Evolutionary conservation across 2,888 invertebrate species (phyloP), one percentile per base, ranked within the genome.

Genomic region (Bombyx huttoni): DNA sequence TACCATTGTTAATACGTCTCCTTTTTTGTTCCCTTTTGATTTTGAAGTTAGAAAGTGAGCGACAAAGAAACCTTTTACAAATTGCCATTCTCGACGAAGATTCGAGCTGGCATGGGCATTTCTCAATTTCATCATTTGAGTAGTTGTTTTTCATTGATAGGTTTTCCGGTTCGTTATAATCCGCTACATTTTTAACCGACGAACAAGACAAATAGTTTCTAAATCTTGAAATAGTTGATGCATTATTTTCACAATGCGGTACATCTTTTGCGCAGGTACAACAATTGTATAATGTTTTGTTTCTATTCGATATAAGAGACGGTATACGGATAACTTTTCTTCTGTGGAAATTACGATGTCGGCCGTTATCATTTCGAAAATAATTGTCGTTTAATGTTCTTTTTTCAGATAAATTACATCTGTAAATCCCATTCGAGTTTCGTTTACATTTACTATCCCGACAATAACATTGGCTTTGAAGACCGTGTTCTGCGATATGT

Each of bases 231-330:
- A 5, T 40, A 10, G 40, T 40, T 40, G 40, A 40, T 40, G 7
- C 7, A 40, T 10, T 7, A 6, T 40, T 40, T 40, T 40, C 40
- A 40, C 40, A 40, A 40, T 10, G 9, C 12, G 7, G 40, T 8
- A 7, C 7, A 40, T 40, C 7, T 10, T 52, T 46, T n/a, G 35
- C 34, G 34, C 48, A 46, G 24, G 51, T 12, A 48, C 53, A 55
- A 14, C 51, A 40, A 33, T 47, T 53, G 24, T 52, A 53, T 51
- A 52, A 50, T 14, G 14, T 12, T n/a, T 51, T 24, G n/a, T 10
- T 40, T 13, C 34, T 51, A 34, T 14, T 12, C 5, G 40, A 13
- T 12, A 47, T 46, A 34, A 47, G 47, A 34, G 49, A 45, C 49
- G 52, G 48, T 45, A 34, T 10, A 12, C 13, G 13, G 13, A 51